These are phyloP conservation scores for Leptestheria dahalacensis DNA, from an alignment of 1,140 invertebrate species.

Conservation along the genomic window DNA sequence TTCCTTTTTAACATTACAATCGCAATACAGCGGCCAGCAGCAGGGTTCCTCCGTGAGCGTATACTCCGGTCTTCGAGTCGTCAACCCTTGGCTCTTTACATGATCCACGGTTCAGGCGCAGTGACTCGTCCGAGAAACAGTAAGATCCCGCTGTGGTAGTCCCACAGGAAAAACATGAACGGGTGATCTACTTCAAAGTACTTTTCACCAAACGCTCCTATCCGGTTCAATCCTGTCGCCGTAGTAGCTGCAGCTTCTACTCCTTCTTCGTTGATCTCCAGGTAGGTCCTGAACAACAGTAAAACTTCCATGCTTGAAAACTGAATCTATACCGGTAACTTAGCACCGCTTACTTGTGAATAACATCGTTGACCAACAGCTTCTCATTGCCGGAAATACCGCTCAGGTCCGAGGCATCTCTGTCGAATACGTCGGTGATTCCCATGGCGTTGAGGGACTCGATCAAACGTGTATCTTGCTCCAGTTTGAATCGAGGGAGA, in stretches of 20 bases:
- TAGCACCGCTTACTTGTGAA: slow-evolving; percentile 21
- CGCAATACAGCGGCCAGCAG: too few species aligned
- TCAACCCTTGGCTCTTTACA: neutral
- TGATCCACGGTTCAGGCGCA: slow-evolving; percentile 21
- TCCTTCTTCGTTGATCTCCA: slow-evolving; percentile 25
- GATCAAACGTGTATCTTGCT: slow-evolving; percentile 16
- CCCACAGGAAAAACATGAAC: slow-evolving; percentile 32
- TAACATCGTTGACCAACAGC: slow-evolving; percentile 21
- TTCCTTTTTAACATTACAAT: too few species aligned
- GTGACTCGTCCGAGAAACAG: slow-evolving; percentile 28
- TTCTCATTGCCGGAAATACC: slow-evolving; percentile 19
- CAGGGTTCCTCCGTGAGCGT: too few species aligned
- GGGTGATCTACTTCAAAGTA: slow-evolving; percentile 31
- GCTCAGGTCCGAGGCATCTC: slow-evolving; percentile 19
- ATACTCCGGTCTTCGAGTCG: too few species aligned
- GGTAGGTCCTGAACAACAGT: slow-evolving; percentile 21
- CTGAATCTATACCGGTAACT: neutral
- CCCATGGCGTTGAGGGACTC: slow-evolving; percentile 23
- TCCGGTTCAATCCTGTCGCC: slow-evolving; percentile 20
- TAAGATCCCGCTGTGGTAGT: slow-evolving; percentile 27
- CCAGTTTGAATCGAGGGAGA: slow-evolving; percentile 25
- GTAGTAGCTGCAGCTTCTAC: slow-evolving; percentile 21
- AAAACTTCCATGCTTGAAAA: too few species aligned
- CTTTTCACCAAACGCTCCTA: slow-evolving; percentile 25
- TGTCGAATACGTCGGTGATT: slow-evolving; percentile 23